A percentile compares a stretch with the other conserved stretches of the same genome.
phyloP scores from a whole-genome alignment of 2,113 vertebrate genomes.

The Alces alces region DNA sequence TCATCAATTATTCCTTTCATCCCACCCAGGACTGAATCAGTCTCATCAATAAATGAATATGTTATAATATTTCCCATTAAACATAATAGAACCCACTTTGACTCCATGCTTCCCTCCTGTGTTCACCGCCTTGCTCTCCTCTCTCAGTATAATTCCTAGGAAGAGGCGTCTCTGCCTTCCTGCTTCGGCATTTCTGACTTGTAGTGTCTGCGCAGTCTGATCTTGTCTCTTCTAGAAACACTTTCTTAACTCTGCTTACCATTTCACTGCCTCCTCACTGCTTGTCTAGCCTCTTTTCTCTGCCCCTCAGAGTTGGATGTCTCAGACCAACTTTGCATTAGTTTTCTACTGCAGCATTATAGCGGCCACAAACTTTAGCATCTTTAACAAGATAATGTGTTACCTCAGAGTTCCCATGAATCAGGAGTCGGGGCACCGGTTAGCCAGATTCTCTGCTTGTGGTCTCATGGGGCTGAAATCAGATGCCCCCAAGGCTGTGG shows the following conservation, averaged over 20 bases:
- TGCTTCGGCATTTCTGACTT: rapidly evolving
- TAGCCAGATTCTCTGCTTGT: neutral
- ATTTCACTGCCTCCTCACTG: too few relatives aligned
- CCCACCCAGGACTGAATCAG: neutral
- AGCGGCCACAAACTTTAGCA: neutral
- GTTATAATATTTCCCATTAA: neutral
- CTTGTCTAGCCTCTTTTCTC: neutral
- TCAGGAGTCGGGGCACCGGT: neutral
- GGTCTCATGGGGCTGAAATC: neutral
- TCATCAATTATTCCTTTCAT: neutral
- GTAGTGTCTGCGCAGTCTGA: too few relatives aligned
- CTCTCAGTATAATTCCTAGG: neutral
- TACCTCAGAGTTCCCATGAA: too few relatives aligned
- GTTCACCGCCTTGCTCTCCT: neutral
- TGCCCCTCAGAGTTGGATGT: neutral
- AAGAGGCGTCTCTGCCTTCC: neutral
- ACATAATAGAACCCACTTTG: neutral
- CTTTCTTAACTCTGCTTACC: neutral
- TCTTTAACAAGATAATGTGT: neutral
- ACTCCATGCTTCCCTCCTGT: neutral
- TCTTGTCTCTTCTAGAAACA: neutral
- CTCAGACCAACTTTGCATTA: neutral
- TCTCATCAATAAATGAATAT: neutral
- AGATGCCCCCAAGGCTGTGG: neutral
- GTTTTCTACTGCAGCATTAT: rapidly evolving